Evolutionary conservation across 2,113 vertebrate genomes (phyloP).

Genomic region (Bambusicola thoracicus): DNA sequence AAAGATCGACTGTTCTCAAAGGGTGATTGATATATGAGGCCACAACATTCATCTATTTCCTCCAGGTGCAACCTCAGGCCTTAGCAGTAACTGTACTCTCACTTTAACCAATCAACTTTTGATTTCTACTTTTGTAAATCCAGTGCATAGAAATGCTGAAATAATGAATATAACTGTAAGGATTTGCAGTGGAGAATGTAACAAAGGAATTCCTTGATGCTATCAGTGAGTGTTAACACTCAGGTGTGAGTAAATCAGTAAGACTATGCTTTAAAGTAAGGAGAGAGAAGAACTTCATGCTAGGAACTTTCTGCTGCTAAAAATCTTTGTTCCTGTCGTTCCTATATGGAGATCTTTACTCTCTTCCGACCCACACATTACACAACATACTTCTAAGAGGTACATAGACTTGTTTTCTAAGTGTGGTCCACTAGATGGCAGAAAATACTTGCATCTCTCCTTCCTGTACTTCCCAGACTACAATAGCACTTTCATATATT

Average conservation of each 20-base stretch:
- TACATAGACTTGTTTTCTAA: not conserved
- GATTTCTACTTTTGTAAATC: not conserved
- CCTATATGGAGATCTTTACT: not conserved
- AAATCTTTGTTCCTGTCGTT: not conserved
- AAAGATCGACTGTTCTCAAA: not conserved
- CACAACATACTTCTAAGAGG: fast-evolving
- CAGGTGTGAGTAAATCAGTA: not conserved
- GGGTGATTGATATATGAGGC: not conserved
- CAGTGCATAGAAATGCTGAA: not conserved
- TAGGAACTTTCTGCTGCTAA: not conserved
- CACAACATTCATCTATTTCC: not conserved
- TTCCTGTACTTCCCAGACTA: not conserved
- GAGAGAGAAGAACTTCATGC: not conserved
- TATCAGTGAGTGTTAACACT: not conserved
- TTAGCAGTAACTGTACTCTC: not conserved
- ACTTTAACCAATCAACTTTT: not conserved
- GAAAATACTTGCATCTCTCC: not conserved
- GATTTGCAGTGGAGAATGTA: not conserved
- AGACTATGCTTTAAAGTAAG: not conserved
- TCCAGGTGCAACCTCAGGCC: not conserved
- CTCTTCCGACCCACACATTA: no score
- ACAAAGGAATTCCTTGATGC: not conserved
- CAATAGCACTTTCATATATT: not conserved
- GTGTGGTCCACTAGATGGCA: slow-evolving; percentile 61
- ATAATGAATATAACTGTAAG: not conserved